Base-by-base conservation (phyloP, 1,140 invertebrate genomes). In the Andrena cerasifolii region DNA sequence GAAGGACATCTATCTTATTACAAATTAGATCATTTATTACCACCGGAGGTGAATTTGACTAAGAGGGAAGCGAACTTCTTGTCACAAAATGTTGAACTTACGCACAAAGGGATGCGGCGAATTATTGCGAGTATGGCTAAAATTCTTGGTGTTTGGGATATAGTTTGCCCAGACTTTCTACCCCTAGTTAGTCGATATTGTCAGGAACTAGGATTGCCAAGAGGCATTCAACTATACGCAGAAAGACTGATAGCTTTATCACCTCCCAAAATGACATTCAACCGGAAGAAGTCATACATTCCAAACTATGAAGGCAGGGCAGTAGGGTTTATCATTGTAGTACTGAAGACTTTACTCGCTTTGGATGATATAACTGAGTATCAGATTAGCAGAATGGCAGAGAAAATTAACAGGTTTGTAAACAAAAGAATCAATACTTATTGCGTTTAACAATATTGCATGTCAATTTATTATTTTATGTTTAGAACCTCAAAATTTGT, bases 301-400 rank as follows among this genome's bases (percentile, higher is more conserved):
- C 94, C 94, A 2, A 94, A 93, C 77, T 95, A 94, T 82, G 95
- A 96, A 91, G 94, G 91, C 2, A 91, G 94, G 68, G 93, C 93
- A 2, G 94, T 96, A 89, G 92, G 94, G 65, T 93, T 94, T 74
- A 95, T 96, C 61, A 86, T 95, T n/a, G 93, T 95, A 51, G 86
- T 92, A 2, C 73, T 96, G 43, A 96, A 96, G 91, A 84, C 94
- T 3, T 81, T 96, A 4, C 95, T 95, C 84, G 93, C 93, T 3
- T 83, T 96, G 2, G 95, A 96, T 89, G 95, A 93, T 54, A 83
- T 92, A 12, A 95, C 95, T 2, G 95, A 96, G 88, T 89, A 91
- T 47, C 83, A 92, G 72, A 93, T 95, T 28, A 95, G 95, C 3
- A 83, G 91, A 47, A 91, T 94, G 40, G 92, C 94, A 0, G 86